phyloP scores from a whole-genome alignment of 2,888 invertebrate species.

The Macaria notata region DNA sequence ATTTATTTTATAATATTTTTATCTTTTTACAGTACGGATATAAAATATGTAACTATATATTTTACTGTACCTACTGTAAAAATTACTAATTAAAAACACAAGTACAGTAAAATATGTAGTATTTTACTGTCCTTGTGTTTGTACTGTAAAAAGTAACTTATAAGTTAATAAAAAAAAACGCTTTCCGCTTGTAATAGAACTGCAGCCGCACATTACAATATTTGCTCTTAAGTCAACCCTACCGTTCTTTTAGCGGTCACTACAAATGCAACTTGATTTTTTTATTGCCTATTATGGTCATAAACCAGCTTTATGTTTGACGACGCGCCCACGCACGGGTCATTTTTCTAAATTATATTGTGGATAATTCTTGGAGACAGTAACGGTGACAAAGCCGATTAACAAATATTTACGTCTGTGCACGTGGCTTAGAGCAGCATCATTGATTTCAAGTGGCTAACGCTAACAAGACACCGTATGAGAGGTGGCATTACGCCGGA shows the following conservation, averaged over 20 bases:
- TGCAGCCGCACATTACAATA: background rate
- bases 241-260: constrained; percentile 48
- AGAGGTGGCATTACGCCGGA: constrained; percentile 2
- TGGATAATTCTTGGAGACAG: constrained; percentile 24
- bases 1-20: too few species aligned
- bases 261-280: constrained; percentile 46
- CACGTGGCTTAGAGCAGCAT: constrained; percentile 20
- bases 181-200: background rate
- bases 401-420: constrained; percentile 25
- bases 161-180: background rate
- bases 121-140: too few species aligned
- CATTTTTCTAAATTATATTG: constrained; percentile 53
- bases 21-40: too few species aligned
- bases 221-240: constrained; percentile 3
- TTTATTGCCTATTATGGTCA: constrained; percentile 57
- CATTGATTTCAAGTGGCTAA: constrained; percentile 16
- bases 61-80: too few species aligned
- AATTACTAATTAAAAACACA: too few species aligned
- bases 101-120: too few species aligned
- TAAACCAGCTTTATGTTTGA: constrained; percentile 58
- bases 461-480: constrained; percentile 8
- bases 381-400: constrained; percentile 28
- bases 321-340: constrained; percentile 54
- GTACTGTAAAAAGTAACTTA: too few species aligned
- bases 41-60: too few species aligned